Evolutionary conservation across 1,140 invertebrate species (phyloP).

Genomic region (Yoshiicerus persimilis): DNA sequence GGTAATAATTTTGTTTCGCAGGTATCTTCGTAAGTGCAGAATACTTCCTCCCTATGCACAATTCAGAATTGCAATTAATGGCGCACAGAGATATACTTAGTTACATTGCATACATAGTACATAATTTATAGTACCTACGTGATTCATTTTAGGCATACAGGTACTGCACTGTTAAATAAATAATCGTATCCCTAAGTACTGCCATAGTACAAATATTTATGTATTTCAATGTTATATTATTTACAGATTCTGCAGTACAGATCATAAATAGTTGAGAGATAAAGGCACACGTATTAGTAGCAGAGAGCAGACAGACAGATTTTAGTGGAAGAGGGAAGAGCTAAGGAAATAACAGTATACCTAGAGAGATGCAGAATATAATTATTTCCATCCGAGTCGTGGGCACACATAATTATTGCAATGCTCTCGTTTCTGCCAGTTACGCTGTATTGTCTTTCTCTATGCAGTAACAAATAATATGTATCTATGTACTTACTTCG

Average conservation of each 20-base stretch:
- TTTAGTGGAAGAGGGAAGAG: not conserved
- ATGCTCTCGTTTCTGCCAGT: not conserved
- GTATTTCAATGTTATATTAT: not conserved
- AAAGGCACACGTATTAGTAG: no score
- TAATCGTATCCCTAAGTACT: not conserved
- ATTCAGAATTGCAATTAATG: no score
- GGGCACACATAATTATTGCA: not conserved
- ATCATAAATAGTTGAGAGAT: not conserved
- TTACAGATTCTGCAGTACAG: not conserved
- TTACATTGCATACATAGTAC: not conserved
- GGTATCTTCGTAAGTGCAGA: not conserved
- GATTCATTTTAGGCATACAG: not conserved
- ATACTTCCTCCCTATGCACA: not conserved
- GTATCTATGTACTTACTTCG: not conserved
- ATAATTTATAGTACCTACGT: not conserved
- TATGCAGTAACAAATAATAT: not conserved
- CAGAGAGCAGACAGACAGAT: not conserved
- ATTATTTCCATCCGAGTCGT: not conserved
- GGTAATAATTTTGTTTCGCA: not conserved
- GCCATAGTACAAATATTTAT: not conserved
- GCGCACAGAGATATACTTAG: not conserved
- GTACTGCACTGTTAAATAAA: not conserved
- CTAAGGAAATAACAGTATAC: not conserved
- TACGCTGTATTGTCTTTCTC: not conserved
- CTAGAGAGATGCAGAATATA: not conserved